These are phyloP conservation scores for Heliangelus exortis DNA, from an alignment of 2,797 vertebrate species.

Conservation along the genomic window DNA sequence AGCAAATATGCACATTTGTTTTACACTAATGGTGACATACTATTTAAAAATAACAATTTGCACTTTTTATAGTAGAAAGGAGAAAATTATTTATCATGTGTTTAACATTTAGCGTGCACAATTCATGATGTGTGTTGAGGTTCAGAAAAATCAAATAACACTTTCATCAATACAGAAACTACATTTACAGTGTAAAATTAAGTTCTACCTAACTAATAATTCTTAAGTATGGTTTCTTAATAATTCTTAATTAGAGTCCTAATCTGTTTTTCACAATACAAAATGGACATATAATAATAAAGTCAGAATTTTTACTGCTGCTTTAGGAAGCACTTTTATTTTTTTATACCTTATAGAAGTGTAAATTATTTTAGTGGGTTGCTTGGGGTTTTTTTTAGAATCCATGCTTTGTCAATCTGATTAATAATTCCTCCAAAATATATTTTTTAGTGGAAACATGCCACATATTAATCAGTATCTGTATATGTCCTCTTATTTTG, in stretches of 20 bases:
- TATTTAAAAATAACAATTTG: neutral
- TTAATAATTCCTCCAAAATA: neutral
- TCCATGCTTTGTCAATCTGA: neutral
- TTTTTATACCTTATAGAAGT: neutral
- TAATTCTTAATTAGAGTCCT: neutral
- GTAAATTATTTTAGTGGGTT: neutral
- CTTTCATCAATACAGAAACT: neutral
- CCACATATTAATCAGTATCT: neutral
- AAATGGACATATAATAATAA: neutral
- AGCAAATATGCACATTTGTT: neutral
- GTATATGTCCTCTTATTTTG: neutral
- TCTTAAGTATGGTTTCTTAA: neutral
- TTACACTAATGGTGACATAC: neutral
- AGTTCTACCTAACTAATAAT: neutral
- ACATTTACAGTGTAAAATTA: neutral
- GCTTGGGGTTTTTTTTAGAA: neutral
- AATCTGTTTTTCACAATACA: neutral
- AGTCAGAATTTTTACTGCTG: neutral
- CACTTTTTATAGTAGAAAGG: neutral
- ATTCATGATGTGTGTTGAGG: neutral
- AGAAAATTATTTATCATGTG: neutral
- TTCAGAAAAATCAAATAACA: neutral
- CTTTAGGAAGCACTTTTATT: neutral
- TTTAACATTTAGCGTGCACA: neutral
- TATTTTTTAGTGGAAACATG: neutral